A percentile compares a stretch with the other conserved stretches of the same genome.
These are phyloP conservation scores for Nannobrachium achirus DNA, from an alignment of 2,113 vertebrate species.

Conservation along the genomic window DNA sequence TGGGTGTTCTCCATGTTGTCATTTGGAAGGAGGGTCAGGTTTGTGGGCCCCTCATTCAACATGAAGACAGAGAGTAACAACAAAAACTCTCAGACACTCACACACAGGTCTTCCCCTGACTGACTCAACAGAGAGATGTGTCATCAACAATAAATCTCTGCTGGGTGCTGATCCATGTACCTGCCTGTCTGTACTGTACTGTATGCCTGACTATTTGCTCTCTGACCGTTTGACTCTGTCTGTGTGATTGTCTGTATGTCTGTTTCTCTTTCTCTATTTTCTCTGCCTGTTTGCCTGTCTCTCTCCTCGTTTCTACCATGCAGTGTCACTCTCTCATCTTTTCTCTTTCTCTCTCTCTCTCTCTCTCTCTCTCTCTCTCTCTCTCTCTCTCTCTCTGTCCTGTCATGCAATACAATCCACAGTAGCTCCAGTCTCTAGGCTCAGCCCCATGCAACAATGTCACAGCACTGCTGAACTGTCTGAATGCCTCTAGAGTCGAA, in stretches of 20 bases:
- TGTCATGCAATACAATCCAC: background rate
- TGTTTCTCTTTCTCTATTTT: background rate
- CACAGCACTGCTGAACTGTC: too few relatives aligned
- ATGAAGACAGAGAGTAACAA: background rate
- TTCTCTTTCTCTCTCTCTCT: background rate
- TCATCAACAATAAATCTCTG: background rate
- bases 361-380: background rate
- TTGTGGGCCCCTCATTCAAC: background rate
- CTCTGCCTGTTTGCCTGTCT: background rate
- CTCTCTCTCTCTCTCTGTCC: background rate
- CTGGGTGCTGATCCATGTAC: too few relatives aligned
- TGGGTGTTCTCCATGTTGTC: background rate
- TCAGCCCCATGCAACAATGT: background rate
- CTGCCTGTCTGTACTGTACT: background rate
- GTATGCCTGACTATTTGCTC: background rate
- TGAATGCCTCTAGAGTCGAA: too few relatives aligned
- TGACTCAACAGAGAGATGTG: background rate
- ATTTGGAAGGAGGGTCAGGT: background rate
- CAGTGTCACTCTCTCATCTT: too few relatives aligned
- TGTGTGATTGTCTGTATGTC: background rate
- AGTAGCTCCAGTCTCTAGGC: background rate
- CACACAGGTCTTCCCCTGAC: background rate
- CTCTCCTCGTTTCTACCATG: too few relatives aligned
- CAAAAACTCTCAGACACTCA: background rate
- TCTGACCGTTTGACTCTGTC: background rate